A percentile compares a stretch with the other conserved stretches of the same genome.
These are phyloP conservation scores for Aegithalos caudatus DNA, from an alignment of 2,113 vertebrate species.

Conservation along the genomic window DNA sequence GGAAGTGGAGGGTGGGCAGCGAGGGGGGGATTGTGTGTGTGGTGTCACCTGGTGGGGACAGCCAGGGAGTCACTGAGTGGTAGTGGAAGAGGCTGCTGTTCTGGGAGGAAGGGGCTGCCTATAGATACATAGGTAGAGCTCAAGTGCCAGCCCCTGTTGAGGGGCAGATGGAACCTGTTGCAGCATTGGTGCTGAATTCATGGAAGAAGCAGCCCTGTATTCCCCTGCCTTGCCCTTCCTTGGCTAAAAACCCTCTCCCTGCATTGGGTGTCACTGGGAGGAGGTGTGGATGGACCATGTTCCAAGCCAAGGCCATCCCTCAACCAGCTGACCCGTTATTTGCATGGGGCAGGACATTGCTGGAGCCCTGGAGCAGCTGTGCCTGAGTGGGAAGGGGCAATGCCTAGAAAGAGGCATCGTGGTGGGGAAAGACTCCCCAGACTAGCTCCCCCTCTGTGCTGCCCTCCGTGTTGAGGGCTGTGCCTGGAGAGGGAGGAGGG, in stretches of 20 bases:
- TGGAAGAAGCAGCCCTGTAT: neutral
- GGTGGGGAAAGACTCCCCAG: neutral
- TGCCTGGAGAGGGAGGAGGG: neutral
- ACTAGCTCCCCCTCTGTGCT: neutral
- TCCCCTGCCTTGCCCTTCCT: neutral
- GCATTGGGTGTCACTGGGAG: neutral
- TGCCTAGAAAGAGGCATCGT: neutral
- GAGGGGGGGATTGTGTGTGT: neutral
- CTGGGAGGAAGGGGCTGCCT: neutral
- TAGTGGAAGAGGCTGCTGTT: neutral
- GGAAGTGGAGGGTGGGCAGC: neutral
- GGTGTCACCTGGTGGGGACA: neutral
- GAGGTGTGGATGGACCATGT: neutral
- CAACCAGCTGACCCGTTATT: accelerated
- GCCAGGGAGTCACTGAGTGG: neutral
- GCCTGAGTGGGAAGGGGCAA: neutral
- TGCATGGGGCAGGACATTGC: neutral
- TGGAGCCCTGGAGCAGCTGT: neutral
- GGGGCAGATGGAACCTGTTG: neutral
- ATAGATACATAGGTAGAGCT: accelerated
- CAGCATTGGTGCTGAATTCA: neutral
- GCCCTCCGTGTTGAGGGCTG: neutral
- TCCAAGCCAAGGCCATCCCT: neutral
- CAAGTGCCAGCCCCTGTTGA: accelerated
- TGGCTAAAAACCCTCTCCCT: neutral